Base-by-base conservation (phyloP, 2,888 invertebrate species). In the Torymus tubicola region DNA sequence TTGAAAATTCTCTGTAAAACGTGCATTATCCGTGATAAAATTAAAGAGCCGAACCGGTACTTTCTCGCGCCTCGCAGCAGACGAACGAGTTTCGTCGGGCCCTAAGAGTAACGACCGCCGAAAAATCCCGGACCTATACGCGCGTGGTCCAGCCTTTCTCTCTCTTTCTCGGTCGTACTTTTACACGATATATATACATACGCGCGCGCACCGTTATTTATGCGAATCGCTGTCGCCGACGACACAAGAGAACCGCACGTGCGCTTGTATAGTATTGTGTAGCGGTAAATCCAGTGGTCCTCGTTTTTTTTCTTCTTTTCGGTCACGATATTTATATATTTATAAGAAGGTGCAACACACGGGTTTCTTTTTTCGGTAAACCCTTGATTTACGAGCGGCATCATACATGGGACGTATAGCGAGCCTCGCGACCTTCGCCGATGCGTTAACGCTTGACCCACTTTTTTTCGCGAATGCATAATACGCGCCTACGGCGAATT, bases 71-170 rank as follows among this genome's bases (percentile, higher is more conserved):
- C 12, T 13, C 2, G 21, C 13, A n/a, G 53, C 31, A 42, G 10
- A 31, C 63, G 11, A 1, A 65, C 4, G 4, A 14, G 31, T 42
- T 42, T 42, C 42, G 42, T 42, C 16, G 55, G 24, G 53, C 24
- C 63, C 73, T 64, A 73, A 31, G 11, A 63, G 73, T 60, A 74
- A 81, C 77, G 76, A 81, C 68, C 73, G 79, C 70, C 73, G 57
- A 68, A 70, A 75, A 78, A 70, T 69, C 70, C 60, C 16, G 61
- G 52, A 8, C 61, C 24, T 55, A 63, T 8, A 10, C 13, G 10
- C 13, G 10, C 67, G 18, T 1, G 21, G 21, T 24, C 21, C 42
- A 10, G 52, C 16, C 24, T 64, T 52, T 73, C 55, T 18, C 42
- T 58, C 58, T 18, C 60, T 24, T 53, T 24, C 53, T 2, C 53